Base-by-base conservation (phyloP, 2,888 invertebrate species). In the Sisyra nigra region DNA sequence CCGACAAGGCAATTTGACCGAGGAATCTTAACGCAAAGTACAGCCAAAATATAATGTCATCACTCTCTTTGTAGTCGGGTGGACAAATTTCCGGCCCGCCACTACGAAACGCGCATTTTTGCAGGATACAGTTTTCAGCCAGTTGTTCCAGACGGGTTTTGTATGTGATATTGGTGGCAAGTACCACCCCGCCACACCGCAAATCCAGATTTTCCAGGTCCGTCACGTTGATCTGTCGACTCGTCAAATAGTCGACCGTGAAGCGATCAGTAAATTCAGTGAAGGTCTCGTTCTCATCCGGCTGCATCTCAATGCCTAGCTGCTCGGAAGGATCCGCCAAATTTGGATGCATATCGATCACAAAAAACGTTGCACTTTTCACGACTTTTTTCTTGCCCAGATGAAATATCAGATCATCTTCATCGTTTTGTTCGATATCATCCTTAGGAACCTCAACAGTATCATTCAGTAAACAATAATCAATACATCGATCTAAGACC, bases 11-110 rank as follows among this genome's bases (percentile, higher is more conserved):
- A 4, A 85, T 79, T 24, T 83, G 85, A 1, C 81, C 87, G 52
- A 86, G 64, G 51, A 89, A 80, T 55, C 87, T 67, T 47, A 89
- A 55, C 42, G 78, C 62, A 57, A 89, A 86, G 57, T 91, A 89
- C 46, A 82, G 71, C 74, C 85, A 87, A 57, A 89, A 89, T 2
- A 81, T 76, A 51, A 71, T 74, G 54, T 80, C 80, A 48, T 80
- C 80, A 44, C 79, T 80, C 55, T 81, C 80, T 57, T 77, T 80
- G 55, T 80, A 84, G 60, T 83, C 81, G 11, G 83, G 82, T 37
- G 83, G 83, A 54, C 84, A 84, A 48, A 80, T 73, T 57, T 79
- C 77, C 14, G 82, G 82, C 8, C 82, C 83, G 52, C 82, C 81
- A 54, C 69, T 65, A 57, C 76, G 72, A 55, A 84, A 84, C 47